These are phyloP conservation scores for Musca domestica DNA, from an alignment of 1,140 invertebrate genomes.

Conservation along the genomic window DNA sequence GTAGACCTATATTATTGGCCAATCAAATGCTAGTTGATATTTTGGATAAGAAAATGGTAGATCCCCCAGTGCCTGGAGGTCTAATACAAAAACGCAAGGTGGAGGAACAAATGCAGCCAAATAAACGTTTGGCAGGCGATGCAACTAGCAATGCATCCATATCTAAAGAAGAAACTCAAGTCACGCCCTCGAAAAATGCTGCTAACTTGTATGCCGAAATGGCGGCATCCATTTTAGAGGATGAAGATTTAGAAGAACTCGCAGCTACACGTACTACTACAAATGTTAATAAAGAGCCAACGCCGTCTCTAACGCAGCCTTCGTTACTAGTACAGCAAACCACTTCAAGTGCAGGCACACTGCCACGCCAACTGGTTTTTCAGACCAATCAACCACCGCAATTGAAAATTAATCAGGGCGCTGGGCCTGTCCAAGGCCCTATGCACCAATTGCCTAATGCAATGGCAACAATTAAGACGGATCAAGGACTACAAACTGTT, in stretches of 20 bases:
- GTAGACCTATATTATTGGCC: constrained; percentile 52
- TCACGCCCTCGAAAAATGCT: constrained; percentile 67
- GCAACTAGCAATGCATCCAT: constrained; percentile 29
- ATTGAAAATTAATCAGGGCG: constrained; percentile 25
- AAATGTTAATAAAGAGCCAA: constrained; percentile 16
- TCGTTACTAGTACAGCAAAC: not conserved
- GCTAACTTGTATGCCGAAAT: constrained; percentile 70
- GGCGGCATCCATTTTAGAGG: constrained; percentile 69
- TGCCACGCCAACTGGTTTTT: constrained; percentile 33
- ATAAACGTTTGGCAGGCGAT: constrained; percentile 42
- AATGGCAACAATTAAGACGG: constrained; percentile 53
- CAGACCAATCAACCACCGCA: constrained; percentile 31
- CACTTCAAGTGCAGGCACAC: not conserved
- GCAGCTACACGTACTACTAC: constrained; percentile 33
- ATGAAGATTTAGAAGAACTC: constrained; percentile 64
- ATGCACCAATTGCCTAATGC: constrained; percentile 47
- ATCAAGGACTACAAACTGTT: constrained; percentile 54
- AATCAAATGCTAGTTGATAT: constrained; percentile 62
- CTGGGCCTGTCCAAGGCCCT: constrained; percentile 21
- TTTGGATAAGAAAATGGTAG: constrained; percentile 59
- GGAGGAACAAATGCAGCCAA: constrained; percentile 57
- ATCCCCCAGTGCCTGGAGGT: constrained; percentile 27
- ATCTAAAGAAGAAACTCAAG: constrained; percentile 44
- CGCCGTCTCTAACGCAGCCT: constrained; percentile 29
- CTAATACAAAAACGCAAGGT: constrained; percentile 55